A percentile compares a stretch with the other conserved stretches of the same genome.
Evolutionary conservation across 2,888 invertebrate genomes (phyloP).

Genomic region (Dione vanillae): DNA sequence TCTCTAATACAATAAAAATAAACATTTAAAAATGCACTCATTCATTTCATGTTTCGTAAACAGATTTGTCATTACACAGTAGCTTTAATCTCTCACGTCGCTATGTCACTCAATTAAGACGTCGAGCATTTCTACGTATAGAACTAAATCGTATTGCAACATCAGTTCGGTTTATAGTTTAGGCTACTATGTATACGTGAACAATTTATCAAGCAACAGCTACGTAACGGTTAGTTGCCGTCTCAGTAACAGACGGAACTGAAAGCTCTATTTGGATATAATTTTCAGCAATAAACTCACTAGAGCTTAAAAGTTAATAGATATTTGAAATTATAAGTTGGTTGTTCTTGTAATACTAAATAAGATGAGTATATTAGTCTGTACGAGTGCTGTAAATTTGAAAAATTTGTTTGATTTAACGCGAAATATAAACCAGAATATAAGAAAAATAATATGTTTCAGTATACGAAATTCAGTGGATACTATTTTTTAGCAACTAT

Average conservation of each 20-base stretch:
- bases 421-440: too few relatives aligned
- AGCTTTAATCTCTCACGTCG: not conserved
- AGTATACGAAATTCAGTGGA: too few relatives aligned
- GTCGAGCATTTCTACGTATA: not conserved
- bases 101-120: constrained; percentile 16
- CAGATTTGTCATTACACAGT: not conserved
- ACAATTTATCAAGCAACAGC: constrained; percentile 25
- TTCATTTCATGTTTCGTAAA: not conserved
- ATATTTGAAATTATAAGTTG: too few relatives aligned
- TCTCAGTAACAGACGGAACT: constrained; percentile 9
- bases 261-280: not conserved
- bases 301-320: not conserved
- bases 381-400: too few relatives aligned
- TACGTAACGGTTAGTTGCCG: constrained; percentile 22
- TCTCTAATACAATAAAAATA: too few relatives aligned
- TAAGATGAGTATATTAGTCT: too few relatives aligned
- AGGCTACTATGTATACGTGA: constrained; percentile 11
- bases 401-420: too few relatives aligned
- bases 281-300: not conserved
- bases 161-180: constrained; percentile 17
- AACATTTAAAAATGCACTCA: too few relatives aligned
- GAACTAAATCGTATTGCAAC: constrained; percentile 14
- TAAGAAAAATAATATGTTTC: too few relatives aligned
- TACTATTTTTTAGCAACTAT: too few relatives aligned
- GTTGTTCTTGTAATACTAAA: too few relatives aligned